A percentile compares a stretch with the other conserved stretches of the same genome.
phyloP scores from a whole-genome alignment of 2,888 invertebrate species.

The Halictus quadricinctus region DNA sequence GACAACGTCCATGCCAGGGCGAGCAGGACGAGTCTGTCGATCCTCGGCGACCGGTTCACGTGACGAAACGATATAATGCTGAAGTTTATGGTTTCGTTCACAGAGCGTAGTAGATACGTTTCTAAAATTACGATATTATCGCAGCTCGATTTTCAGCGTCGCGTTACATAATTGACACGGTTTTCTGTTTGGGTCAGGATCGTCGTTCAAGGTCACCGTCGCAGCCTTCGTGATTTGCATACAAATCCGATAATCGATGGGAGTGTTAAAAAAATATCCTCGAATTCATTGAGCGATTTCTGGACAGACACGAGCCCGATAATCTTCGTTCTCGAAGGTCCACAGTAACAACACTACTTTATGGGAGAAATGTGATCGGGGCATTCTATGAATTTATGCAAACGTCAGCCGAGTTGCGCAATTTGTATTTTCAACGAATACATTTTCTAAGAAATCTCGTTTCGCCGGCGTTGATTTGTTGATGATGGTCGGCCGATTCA shows the following conservation, averaged over 20 bases:
- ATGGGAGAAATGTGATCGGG: neutral
- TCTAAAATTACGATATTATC: neutral
- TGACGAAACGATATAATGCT: neutral
- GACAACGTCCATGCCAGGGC: neutral
- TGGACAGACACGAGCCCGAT: neutral
- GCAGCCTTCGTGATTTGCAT: neutral
- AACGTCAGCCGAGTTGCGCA: neutral
- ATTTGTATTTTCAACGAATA: neutral
- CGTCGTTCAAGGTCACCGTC: neutral
- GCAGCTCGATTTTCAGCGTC: neutral
- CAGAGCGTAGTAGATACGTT: neutral
- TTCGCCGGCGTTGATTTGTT: neutral
- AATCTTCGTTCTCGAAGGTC: neutral
- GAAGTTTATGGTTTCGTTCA: neutral
- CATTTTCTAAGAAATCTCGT: neutral
- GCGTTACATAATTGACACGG: neutral
- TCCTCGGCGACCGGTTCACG: neutral
- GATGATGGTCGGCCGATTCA: neutral
- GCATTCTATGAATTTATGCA: neutral
- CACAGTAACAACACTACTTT: neutral
- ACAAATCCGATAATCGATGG: neutral
- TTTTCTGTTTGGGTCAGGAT: neutral
- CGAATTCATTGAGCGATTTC: neutral
- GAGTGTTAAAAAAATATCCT: neutral
- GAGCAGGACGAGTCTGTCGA: conserved; percentile 4